Percentiles rank a stretch among this genome's conserved stretches.
Conservation (phyloP, 1,140 invertebrate species). For the Drosophila biarmipes region DNA sequence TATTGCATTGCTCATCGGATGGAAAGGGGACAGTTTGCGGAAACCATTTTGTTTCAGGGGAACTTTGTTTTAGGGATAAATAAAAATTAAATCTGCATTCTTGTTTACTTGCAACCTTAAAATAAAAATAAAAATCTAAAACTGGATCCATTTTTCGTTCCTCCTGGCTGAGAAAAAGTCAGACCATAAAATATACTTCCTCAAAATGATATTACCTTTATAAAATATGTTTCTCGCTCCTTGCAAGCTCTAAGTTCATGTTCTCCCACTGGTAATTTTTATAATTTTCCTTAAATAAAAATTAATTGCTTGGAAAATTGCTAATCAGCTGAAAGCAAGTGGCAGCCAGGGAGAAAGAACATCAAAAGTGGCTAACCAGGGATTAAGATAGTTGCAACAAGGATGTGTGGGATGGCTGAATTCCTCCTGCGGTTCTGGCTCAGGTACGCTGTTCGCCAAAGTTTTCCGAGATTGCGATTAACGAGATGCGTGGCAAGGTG, state of each 20-base stretch:
- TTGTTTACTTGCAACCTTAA: too few species aligned
- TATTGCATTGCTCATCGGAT: background rate
- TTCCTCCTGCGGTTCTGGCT: slow-evolving; percentile 11
- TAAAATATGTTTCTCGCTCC: background rate
- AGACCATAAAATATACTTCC: too few species aligned
- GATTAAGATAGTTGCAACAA: slow-evolving; percentile 57
- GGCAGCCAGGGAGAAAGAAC: slow-evolving; percentile 11
- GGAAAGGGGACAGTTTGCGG: background rate
- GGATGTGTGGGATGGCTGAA: slow-evolving; percentile 27
- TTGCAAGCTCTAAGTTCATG: background rate
- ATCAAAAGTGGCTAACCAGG: slow-evolving; percentile 48
- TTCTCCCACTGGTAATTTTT: background rate
- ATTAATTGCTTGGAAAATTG: slow-evolving; percentile 73
- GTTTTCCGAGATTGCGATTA: slow-evolving; percentile 56
- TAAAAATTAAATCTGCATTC: too few species aligned
- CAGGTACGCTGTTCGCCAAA: slow-evolving; percentile 9
- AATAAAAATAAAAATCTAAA: too few species aligned
- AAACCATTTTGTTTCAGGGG: too few species aligned
- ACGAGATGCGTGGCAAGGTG: slow-evolving; percentile 25
- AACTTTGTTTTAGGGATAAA: too few species aligned
- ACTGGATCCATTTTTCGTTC: too few species aligned
- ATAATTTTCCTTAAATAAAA: slow-evolving; percentile 44
- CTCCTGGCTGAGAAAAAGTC: too few species aligned
- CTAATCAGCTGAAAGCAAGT: slow-evolving; percentile 48
- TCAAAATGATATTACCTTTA: background rate